Percentiles rank a stretch among this genome's conserved stretches.
phyloP scores from a whole-genome alignment of 2,797 vertebrate genomes.

The Coracias cyanogaster region DNA sequence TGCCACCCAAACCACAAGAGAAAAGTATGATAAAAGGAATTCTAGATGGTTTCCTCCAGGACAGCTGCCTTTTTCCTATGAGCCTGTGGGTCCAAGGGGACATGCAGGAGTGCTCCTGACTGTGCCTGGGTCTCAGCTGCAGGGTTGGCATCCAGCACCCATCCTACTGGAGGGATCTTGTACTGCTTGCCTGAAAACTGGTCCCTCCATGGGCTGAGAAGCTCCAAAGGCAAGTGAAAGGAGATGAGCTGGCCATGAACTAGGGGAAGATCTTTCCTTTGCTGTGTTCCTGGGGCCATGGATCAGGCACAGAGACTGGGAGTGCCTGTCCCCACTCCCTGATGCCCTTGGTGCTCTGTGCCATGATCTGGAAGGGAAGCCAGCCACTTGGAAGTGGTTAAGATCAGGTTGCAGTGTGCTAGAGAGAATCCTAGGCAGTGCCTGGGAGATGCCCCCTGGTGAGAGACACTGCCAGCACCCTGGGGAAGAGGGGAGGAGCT shows the following conservation, averaged over 20 bases:
- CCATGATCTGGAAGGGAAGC: neutral
- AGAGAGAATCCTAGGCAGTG: neutral
- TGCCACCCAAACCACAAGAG: neutral
- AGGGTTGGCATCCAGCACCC: neutral
- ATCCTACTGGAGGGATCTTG: neutral
- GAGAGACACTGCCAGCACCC: neutral
- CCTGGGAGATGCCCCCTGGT: neutral
- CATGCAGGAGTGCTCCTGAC: neutral
- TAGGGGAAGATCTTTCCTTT: neutral
- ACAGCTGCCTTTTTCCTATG: neutral
- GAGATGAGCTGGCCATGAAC: neutral
- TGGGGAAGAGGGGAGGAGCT: neutral
- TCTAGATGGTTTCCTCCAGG: neutral
- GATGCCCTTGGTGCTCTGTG: neutral
- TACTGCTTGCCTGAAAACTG: neutral
- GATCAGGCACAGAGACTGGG: neutral
- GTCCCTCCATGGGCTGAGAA: neutral
- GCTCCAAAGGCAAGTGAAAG: neutral
- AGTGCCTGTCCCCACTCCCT: neutral
- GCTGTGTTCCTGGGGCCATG: neutral
- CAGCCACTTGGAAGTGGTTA: slow-evolving; percentile 35
- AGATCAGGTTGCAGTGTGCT: slow-evolving; percentile 9
- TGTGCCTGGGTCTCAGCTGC: neutral
- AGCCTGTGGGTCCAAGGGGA: neutral
- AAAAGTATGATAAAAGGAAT: neutral